Conservation (phyloP, 2,797 vertebrate species). For the Phylloscopus collybita region DNA sequence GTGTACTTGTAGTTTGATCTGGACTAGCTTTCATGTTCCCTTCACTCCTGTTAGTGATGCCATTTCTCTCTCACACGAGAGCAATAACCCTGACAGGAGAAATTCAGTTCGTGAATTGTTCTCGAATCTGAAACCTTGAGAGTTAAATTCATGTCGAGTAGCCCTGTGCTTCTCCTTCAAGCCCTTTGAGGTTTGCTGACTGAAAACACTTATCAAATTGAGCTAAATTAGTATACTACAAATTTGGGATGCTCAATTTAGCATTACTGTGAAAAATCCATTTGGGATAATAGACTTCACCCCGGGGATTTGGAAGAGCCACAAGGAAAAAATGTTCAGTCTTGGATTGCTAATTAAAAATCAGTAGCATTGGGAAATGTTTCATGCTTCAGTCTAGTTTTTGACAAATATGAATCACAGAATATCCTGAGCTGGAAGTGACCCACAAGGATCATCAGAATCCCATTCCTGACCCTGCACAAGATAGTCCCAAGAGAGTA, state of each 20-base stretch:
- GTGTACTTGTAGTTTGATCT: neutral
- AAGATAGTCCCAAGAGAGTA: too few species aligned
- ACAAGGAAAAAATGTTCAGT: neutral
- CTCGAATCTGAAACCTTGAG: neutral
- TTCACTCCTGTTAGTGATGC: neutral
- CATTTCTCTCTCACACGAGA: neutral
- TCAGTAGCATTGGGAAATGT: neutral
- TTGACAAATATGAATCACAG: neutral
- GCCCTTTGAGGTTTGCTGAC: slow-evolving; percentile 22
- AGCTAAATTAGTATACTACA: slow-evolving; percentile 48
- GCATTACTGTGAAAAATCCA: slow-evolving; percentile 63
- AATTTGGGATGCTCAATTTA: slow-evolving; percentile 60
- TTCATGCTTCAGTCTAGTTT: neutral
- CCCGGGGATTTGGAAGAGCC: slow-evolving; percentile 23
- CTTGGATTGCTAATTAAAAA: slow-evolving; percentile 52
- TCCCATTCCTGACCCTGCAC: neutral
- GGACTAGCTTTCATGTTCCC: neutral
- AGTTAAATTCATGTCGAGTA: neutral
- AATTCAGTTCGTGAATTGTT: neutral
- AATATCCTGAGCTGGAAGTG: neutral
- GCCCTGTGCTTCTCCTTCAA: neutral
- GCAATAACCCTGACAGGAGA: neutral
- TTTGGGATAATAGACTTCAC: slow-evolving; percentile 60
- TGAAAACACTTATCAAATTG: slow-evolving; percentile 40
- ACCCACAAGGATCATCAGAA: neutral